These are phyloP conservation scores for Drosophila mimetica DNA, from an alignment of 2,888 invertebrate genomes.

Conservation along the genomic window DNA sequence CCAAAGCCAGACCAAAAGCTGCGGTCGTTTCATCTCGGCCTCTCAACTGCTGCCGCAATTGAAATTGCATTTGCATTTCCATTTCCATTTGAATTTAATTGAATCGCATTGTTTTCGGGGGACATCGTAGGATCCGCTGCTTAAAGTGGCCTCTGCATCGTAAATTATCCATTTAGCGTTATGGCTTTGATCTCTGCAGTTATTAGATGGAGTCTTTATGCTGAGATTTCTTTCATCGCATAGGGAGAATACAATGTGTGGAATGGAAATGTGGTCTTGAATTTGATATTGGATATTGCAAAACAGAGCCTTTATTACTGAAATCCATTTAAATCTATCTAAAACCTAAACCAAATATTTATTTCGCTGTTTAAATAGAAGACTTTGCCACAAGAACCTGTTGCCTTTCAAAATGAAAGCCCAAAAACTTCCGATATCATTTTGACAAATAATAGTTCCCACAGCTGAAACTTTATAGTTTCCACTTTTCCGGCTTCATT, in stretches of 20 bases:
- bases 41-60: conserved; percentile 29
- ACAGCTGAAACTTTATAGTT: not conserved
- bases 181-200: conserved; percentile 26
- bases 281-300: too few relatives aligned
- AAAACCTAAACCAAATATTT: too few relatives aligned
- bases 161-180: conserved; percentile 30
- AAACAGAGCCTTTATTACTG: too few relatives aligned
- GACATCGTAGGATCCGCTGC: conserved; percentile 6
- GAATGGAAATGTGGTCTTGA: too few relatives aligned
- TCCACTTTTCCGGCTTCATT: conserved; percentile 8
- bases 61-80: conserved; percentile 62
- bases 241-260: too few relatives aligned
- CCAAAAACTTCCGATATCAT: not conserved
- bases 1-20: conserved; percentile 28
- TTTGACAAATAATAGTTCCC: conserved; percentile 2
- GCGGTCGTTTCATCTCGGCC: conserved; percentile 32
- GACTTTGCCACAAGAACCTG: too few relatives aligned
- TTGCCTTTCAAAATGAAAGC: not conserved
- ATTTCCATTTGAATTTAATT: conserved; percentile 64
- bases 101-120: conserved; percentile 64
- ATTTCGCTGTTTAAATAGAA: too few relatives aligned
- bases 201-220: too few relatives aligned
- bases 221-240: too few relatives aligned
- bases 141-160: not conserved
- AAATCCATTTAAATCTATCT: too few relatives aligned